These are phyloP conservation scores for Drosophila arizonae DNA, from an alignment of 1,140 invertebrate genomes.

Conservation along the genomic window DNA sequence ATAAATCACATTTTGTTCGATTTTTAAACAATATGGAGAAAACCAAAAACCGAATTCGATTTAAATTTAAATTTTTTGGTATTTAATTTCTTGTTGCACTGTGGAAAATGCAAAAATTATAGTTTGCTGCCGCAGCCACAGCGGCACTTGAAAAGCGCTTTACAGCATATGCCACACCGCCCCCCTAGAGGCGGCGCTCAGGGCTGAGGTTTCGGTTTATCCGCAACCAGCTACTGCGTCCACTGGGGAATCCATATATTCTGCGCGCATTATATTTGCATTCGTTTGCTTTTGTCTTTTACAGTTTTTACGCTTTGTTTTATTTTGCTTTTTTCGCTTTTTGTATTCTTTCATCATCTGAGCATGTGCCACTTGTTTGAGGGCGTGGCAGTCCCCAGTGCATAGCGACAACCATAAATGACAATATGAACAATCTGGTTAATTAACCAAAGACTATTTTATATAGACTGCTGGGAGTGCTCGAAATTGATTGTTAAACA, in stretches of 20 bases:
- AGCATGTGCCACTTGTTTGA: slow-evolving; percentile 21
- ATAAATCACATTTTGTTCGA: slow-evolving; percentile 26
- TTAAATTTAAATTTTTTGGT: background rate
- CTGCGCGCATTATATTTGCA: slow-evolving; percentile 32
- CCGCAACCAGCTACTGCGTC: slow-evolving; percentile 1
- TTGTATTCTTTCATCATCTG: background rate
- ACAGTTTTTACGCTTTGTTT: background rate
- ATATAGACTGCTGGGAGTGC: background rate
- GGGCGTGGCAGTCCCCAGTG: slow-evolving; percentile 19
- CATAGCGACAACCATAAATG: slow-evolving; percentile 12
- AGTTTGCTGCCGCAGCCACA: slow-evolving; percentile 18
- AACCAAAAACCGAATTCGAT: background rate
- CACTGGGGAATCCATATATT: slow-evolving; percentile 24
- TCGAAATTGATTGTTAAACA: background rate
- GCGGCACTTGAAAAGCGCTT: slow-evolving; percentile 54
- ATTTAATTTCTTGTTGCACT: background rate
- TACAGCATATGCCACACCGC: slow-evolving; percentile 52
- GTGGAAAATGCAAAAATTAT: slow-evolving; percentile 40
- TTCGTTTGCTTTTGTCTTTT: slow-evolving; percentile 35
- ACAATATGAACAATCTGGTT: slow-evolving; percentile 35
- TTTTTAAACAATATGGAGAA: slow-evolving; percentile 5
- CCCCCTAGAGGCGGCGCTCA: slow-evolving; percentile 13
- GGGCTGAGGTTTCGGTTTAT: background rate
- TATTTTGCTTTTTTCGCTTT: background rate
- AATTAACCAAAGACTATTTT: slow-evolving; percentile 27